Evolutionary conservation across 2,888 invertebrate genomes (phyloP), one percentile per base, ranked within the genome.

Genomic region (Scotopteryx bipunctaria): DNA sequence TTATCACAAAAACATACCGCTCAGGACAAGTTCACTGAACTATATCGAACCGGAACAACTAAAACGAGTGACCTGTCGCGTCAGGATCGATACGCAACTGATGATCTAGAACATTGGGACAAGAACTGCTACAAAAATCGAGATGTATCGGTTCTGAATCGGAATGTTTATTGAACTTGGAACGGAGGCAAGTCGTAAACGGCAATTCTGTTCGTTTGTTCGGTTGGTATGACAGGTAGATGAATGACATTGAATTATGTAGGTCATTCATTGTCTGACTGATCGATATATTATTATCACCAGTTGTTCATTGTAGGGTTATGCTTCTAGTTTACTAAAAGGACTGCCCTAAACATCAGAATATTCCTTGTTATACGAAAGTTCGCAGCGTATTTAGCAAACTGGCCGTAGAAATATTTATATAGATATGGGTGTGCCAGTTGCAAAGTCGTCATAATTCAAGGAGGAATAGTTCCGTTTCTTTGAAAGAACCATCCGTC

Each of bases 131-230:
- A 57, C 77, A 83, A 85, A 84, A 83, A 81, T 73, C 78, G 73
- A 71, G 65, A 78, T 76, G 69, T 42, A 33, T 33, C 11, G 11
- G 63, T 73, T 70, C 69, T 62, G 55, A 59, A 56, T 48, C 35
- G 38, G 60, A 66, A 59, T 81, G 77, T 83, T 83, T 85, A 76
- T 85, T 85, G 67, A 67, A 65, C 73, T 84, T 83, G 82, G 73
- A 77, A 70, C 71, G 66, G 15, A 33, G 11, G 29, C 53, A 48
- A 45, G 54, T 54, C 54, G 44, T 54, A 41, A 54, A 36, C 14
- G 38, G 46, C 25, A 8, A 16, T 40, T 16, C 17, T 17, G 29
- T 41, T 35, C 23, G 46, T 42, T 41, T 48, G 41, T 48, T 41
- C 19, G 23, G 29, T 9, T 42, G 29, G 11, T 23, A 43, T 37